Evolutionary conservation across 2,113 vertebrate genomes (phyloP).

Genomic region (Pangasianodon hypophthalmus): DNA sequence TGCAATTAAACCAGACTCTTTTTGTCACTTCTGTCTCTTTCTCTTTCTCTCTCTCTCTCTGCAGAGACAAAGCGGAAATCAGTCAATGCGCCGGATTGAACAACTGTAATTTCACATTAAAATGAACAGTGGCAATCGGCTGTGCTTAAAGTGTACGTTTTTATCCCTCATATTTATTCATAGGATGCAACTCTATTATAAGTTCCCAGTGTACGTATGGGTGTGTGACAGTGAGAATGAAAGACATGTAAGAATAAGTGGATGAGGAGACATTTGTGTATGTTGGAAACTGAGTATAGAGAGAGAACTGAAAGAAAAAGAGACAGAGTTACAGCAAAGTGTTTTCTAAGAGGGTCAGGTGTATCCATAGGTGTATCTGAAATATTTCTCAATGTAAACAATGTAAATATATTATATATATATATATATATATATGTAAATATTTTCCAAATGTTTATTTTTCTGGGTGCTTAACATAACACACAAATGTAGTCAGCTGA

Average conservation of each 20-base stretch:
- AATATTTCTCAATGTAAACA: too few relatives aligned
- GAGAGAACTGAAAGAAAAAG: conserved; percentile 58
- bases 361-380: neutral
- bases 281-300: conserved; percentile 24
- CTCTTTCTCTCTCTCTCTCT: neutral
- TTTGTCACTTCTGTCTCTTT: neutral
- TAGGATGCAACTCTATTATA: conserved; percentile 22
- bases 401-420: too few relatives aligned
- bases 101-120: conserved; percentile 56
- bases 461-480: too few relatives aligned
- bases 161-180: conserved; percentile 53
- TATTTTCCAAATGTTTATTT: too few relatives aligned
- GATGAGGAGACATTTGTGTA: neutral
- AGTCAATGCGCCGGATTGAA: conserved; percentile 47
- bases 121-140: conserved; percentile 47
- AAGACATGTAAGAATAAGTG: neutral
- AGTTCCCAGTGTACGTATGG: neutral
- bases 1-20: neutral
- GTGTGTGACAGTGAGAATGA: neutral
- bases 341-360: neutral
- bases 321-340: conserved; percentile 56
- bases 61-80: conserved; percentile 29
- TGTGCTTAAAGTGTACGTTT: conserved; percentile 31
- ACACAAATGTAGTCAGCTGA: too few relatives aligned
- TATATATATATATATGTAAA: too few relatives aligned